Base-by-base conservation (phyloP, 2,888 invertebrate species). In the Thalpophila matura region DNA sequence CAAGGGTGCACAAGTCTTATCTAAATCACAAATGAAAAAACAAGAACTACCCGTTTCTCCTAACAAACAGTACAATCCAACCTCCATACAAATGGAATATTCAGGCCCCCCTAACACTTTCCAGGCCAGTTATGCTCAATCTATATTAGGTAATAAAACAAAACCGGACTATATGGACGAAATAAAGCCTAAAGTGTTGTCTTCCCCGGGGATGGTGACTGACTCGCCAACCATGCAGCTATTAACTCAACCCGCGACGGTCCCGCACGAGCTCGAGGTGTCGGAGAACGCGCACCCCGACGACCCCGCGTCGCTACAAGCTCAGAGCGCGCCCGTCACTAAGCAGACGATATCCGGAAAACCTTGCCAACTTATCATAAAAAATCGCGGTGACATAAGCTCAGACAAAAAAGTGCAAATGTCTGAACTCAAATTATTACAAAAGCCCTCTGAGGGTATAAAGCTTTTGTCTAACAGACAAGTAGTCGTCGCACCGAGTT, bases 41-140 rank as follows among this genome's bases (percentile, higher is more conserved):
- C 80, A 89, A 65, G 92, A 92, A 56, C 51, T 86, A 27, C 80
- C 87, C 4, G 64, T 84, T 26, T 90, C 91, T 4, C 91, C 93
- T 16, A 83, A 76, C 58, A 92, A 91, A 77, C 89, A 87, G 57
- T 90, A 89, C 79, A 89, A 87, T 59, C 77, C 88, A 4, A 76
- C 77, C n/a, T 74, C 88, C 1, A 63, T 88, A 69, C 91, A 90
- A 68, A 65, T 89, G 33, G 93, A 94, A 24, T 93, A 91, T 56
- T 77, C 89, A 3, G 93, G 90, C 1, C 87, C 94, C 0, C 94
- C 94, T 4, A 91, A 91, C 59, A 89, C 92, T 12, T 95, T 95
- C 81, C 95, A 95, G 81, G 94, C 95, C 10, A 94, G 89, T 67
- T 95, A 95, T 74, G 93, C 95, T 46, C 94, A 95, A 78, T 89